phyloP scores from a whole-genome alignment of 2,113 vertebrate genomes.

The Sturnira hondurensis region DNA sequence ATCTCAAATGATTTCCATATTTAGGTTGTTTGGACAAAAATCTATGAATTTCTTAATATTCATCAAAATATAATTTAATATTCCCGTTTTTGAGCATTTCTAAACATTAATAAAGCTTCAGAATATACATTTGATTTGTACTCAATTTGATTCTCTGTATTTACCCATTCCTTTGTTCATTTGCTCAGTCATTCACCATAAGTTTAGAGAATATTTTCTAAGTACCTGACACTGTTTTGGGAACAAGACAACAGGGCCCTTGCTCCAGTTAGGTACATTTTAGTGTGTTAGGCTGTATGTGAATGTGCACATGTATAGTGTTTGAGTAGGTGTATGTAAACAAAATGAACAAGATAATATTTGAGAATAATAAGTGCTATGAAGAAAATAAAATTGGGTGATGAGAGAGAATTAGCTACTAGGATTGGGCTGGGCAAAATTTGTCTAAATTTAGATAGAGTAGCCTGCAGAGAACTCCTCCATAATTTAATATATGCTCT shows the following conservation, averaged over 20 bases:
- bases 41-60: slow-evolving; percentile 57
- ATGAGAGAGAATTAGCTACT: not conserved
- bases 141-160: not conserved
- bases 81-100: slow-evolving; percentile 29
- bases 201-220: not conserved
- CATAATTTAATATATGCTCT: not conserved
- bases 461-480: not conserved
- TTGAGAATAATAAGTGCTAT: not conserved
- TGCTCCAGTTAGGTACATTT: not conserved
- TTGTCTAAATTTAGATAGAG: not conserved
- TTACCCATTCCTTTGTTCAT: not conserved
- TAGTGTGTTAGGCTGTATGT: not conserved
- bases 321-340: not conserved
- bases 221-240: not conserved
- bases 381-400: not conserved
- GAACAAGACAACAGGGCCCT: not conserved
- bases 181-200: not conserved
- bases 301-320: not conserved
- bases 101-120: slow-evolving; percentile 36
- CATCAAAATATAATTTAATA: slow-evolving; percentile 41
- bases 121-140: not conserved
- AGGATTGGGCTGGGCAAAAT: not conserved
- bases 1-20: slow-evolving; percentile 45
- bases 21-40: slow-evolving; percentile 49
- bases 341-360: not conserved